Evolutionary conservation across 1,140 invertebrate genomes (phyloP).

Genomic region (Melipona quadrifasciata): DNA sequence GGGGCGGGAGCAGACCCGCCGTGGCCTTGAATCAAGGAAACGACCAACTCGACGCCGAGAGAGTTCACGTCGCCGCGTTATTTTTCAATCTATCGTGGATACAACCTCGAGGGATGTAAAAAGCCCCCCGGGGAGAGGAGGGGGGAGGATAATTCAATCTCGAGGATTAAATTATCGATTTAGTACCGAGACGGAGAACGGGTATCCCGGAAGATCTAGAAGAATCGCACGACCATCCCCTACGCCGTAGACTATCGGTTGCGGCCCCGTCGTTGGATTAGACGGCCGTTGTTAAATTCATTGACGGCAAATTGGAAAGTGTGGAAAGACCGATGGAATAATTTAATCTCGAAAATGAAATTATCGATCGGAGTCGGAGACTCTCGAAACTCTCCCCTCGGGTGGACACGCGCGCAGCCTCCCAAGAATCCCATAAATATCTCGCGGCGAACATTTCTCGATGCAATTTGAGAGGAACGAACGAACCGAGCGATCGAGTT

Average conservation of each 20-base stretch:
- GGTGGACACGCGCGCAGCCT: neutral
- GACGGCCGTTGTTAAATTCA: neutral
- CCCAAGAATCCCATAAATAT: neutral
- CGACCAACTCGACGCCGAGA: no score
- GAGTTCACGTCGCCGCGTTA: no score
- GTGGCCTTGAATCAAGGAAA: no score
- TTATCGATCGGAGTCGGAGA: neutral
- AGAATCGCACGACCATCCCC: neutral
- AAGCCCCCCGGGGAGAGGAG: no score
- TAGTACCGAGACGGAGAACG: neutral
- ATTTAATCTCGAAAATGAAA: neutral
- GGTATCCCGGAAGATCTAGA: neutral
- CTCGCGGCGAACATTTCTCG: no score
- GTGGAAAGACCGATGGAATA: neutral
- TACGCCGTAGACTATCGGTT: neutral
- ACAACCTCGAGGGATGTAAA: neutral
- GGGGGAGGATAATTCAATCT: constrained; percentile 6
- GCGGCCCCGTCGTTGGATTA: no score
- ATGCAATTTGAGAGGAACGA: no score
- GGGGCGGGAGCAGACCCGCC: no score
- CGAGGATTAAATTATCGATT: constrained; percentile 1
- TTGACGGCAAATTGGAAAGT: neutral
- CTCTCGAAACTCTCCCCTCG: neutral
- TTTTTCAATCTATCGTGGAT: neutral
- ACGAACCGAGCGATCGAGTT: no score